A percentile compares a stretch with the other conserved stretches of the same genome.
phyloP scores from a whole-genome alignment of 2,113 vertebrate genomes.

The Columba livia region DNA sequence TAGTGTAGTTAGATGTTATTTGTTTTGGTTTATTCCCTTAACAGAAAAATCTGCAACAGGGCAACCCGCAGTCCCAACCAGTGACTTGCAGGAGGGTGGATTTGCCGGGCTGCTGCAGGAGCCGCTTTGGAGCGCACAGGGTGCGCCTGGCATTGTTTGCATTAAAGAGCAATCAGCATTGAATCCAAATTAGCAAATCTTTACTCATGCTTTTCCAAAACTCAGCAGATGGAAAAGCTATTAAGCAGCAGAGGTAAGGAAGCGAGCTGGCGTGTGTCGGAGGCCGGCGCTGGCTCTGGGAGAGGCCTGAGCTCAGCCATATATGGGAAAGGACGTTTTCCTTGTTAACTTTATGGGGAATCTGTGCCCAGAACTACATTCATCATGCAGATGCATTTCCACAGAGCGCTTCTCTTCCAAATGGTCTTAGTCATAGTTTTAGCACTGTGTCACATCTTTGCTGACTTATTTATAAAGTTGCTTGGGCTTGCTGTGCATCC shows the following conservation, averaged over 20 bases:
- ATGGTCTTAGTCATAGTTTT: slow-evolving; percentile 54
- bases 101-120: neutral
- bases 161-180: fast-evolving
- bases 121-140: neutral
- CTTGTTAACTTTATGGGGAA: neutral
- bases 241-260: neutral
- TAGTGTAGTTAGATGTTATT: fast-evolving
- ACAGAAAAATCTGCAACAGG: neutral
- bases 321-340: slow-evolving; percentile 57
- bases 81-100: neutral
- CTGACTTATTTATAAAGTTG: slow-evolving; percentile 44
- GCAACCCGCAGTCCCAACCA: fast-evolving
- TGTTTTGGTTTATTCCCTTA: neutral
- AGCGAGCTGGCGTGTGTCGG: neutral
- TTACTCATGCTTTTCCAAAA: fast-evolving
- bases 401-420: slow-evolving; percentile 51
- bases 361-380: slow-evolving; percentile 17
- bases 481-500: neutral
- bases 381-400: neutral
- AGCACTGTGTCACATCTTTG: slow-evolving; percentile 60
- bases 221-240: neutral
- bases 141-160: fast-evolving
- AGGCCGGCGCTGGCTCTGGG: neutral
- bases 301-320: slow-evolving; percentile 17
- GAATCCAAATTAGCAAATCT: neutral